Base-by-base conservation (phyloP, 2,888 invertebrate species). In the Caenorhabditis sp. region DNA sequence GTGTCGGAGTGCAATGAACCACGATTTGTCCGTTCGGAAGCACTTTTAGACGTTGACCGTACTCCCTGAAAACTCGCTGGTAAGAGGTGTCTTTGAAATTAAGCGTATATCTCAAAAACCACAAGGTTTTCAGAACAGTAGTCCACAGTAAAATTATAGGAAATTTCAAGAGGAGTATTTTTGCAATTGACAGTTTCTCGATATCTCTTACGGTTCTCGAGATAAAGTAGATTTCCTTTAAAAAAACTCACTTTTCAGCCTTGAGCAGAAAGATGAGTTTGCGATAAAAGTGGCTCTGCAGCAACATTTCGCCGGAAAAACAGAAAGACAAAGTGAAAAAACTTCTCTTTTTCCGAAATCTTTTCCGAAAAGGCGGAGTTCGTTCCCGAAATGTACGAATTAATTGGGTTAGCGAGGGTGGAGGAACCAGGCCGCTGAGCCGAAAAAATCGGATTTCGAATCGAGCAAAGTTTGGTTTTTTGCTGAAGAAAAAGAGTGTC, bases 231-330 rank as follows among this genome's bases (percentile, higher is more conserved):
- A 15, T 15, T 40, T 15, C 2, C 40, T 40, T 26, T 20, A 58
- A 32, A n/a, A n/a, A 44, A 47, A 76, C 80, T 80, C 24, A 80
- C 80, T 74, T 80, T 15, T 80, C 80, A 56, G 65, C 62, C 26
- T 80, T 80, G 40, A 80, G 44, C 55, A 80, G 32, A 32, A 80
- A 64, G 15, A 80, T 47, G 26, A 80, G 67, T 37, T 80, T 80
- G 5, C 80, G 56, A 55, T 80, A 80, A 74, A 80, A 72, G 2
- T 64, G 56, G n/a, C 80, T 64, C 40, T 80, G 80, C 13, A 80
- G 80, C 35, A 80, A n/a, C 80, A 80, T 80, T 40, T 44, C 47
- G 13, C 40, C 32, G 9, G 32, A 32, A 32, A 15, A 13, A 9
- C 40, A 13, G 40, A 40, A 40, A 40, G 11, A 40, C 35, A 35